A percentile compares a stretch with the other conserved stretches of the same genome.
Evolutionary conservation across 2,888 invertebrate species (phyloP).

Genomic region (Mythimna loreyi): DNA sequence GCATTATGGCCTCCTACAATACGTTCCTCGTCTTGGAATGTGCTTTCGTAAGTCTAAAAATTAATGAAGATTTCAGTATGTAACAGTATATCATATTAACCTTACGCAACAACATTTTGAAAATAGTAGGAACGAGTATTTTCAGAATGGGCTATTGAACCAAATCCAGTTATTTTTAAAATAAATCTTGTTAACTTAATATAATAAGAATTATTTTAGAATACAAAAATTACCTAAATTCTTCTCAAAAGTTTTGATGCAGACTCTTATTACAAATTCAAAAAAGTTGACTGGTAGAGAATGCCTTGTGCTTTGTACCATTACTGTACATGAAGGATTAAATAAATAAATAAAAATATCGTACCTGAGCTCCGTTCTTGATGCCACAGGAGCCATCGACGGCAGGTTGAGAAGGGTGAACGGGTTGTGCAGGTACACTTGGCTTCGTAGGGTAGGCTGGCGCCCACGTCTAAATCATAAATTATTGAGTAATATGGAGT

Average conservation of each 20-base stretch:
- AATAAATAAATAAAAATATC: no score
- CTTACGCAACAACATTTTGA: no score
- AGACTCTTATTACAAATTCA: not conserved
- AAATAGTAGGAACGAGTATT: no score
- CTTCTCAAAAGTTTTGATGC: not conserved
- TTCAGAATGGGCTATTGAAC: no score
- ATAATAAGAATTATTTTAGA: no score
- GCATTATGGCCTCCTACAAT: slow-evolving; percentile 97
- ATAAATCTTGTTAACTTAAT: no score
- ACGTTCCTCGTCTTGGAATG: slow-evolving; percentile 93
- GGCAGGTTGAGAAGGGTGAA: slow-evolving; percentile 72
- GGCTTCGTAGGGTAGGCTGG: slow-evolving; percentile 85
- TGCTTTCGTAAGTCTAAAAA: slow-evolving; percentile 79
- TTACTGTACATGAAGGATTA: no score
- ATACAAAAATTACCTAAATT: no score
- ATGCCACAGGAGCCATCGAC: slow-evolving; percentile 92
- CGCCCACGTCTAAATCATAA: slow-evolving; percentile 83
- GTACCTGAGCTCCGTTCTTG: slow-evolving; percentile 94
- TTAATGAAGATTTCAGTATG: not conserved
- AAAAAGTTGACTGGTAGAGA: no score
- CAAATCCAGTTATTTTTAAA: no score
- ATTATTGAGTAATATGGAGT: not conserved
- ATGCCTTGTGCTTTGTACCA: no score
- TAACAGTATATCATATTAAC: no score
- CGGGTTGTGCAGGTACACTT: slow-evolving; percentile 60